Evolutionary conservation across 2,113 vertebrate species (phyloP), one percentile per base, ranked within the genome.

Genomic region (Gymnorhina tibicen): DNA sequence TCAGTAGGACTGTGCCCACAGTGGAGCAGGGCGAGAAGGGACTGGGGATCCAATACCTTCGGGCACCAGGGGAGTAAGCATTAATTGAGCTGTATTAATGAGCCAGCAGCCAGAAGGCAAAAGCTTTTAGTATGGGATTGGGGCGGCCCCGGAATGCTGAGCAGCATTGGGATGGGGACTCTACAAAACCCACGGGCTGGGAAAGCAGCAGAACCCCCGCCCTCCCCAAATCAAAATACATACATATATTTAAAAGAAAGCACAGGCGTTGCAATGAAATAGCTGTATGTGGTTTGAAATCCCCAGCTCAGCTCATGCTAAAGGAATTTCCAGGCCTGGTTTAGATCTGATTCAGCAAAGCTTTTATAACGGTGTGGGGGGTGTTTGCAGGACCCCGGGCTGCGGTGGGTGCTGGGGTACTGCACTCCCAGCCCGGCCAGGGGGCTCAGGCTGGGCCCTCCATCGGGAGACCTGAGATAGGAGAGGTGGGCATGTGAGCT

Each of bases 241-340:
- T 56, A 18, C 18, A 81, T 33, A 13, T 33, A 72, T 58, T 70
- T 64, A 56, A 90, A 37, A 32, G 30, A 76, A 72, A 91, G 58
- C 82, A 66, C 66, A 76, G 70, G 53, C 56, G 0, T 30, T 79
- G 88, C 79, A 86, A 84, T 69, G 68, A 60, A 90, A 93, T 90
- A 69, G 63, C 91, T 84, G 1, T 90, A 83, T 96, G 96, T 63
- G 96, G 95, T 96, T 95, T 95, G 91, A 95, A 95, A 93, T 90
- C 94, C 95, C 95, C 63, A 0, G 79, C 95, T 95, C 53, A n/a
- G 94, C 91, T 95, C 95, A 92, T 72, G 80, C 96, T 93, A 83
- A 86, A 96, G 92, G 95, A 95, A 92, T 95, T 95, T 95, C 76
- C 92, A 92, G 85, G 90, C 85, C 95, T 91, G 93, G 75, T 89